Percentiles rank a stretch among this genome's conserved stretches.
phyloP scores from a whole-genome alignment of 1,140 invertebrate species.

The Tachypleus tridentatus region DNA sequence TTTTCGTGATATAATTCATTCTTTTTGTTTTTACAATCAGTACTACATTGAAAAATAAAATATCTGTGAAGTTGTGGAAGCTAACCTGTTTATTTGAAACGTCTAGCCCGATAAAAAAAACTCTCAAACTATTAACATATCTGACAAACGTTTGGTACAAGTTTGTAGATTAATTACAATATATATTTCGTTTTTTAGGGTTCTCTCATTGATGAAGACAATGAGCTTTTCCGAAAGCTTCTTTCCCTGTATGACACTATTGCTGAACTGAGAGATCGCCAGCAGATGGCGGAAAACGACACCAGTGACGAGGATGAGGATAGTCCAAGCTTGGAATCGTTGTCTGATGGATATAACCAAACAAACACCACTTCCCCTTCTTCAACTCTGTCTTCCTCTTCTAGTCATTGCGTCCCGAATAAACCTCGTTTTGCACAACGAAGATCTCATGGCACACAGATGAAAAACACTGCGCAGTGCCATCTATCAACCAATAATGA shows the following conservation, averaged over 20 bases:
- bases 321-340: conserved; percentile 17
- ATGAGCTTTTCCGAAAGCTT: conserved; percentile 29
- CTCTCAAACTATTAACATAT: too few relatives aligned
- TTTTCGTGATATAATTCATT: too few relatives aligned
- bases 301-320: conserved; percentile 11
- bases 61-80: too few relatives aligned
- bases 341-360: conserved; percentile 12
- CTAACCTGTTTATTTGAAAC: too few relatives aligned
- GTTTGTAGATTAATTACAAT: too few relatives aligned
- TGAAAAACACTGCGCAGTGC: too few relatives aligned
- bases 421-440: not conserved
- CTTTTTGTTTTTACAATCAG: too few relatives aligned
- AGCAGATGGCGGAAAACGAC: conserved; percentile 2
- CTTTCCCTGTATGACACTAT: conserved; percentile 28
- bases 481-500: not conserved
- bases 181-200: conserved; percentile 18
- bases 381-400: conserved; percentile 13
- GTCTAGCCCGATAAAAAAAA: too few relatives aligned
- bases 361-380: conserved; percentile 11
- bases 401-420: conserved; percentile 8
- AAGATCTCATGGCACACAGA: not conserved
- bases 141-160: too few relatives aligned
- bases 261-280: conserved; percentile 22
- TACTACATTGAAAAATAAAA: too few relatives aligned
- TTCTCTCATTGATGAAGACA: conserved; percentile 28